Conservation (phyloP, 2,113 vertebrate genomes). For the Amphiprion ocellaris region DNA sequence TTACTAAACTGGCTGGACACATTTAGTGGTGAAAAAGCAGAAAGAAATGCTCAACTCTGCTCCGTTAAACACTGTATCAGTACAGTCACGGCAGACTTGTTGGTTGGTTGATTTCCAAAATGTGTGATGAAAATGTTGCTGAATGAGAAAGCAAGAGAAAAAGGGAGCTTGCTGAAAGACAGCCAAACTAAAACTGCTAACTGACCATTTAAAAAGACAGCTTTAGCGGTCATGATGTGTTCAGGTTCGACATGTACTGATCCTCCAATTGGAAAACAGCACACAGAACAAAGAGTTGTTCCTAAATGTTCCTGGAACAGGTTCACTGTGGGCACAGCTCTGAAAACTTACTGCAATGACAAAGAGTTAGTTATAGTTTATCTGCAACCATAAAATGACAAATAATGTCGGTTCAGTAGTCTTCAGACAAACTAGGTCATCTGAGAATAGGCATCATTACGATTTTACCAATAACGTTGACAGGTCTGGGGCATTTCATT, state of each 20-base stretch:
- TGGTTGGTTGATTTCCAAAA: neutral
- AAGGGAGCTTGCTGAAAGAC: neutral
- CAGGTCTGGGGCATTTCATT: neutral
- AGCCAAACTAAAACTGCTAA: slow-evolving; percentile 35
- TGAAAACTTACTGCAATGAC: too few species aligned
- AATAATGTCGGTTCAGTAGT: too few species aligned
- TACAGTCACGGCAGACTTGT: neutral
- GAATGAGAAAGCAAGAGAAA: slow-evolving; percentile 9
- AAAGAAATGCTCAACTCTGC: neutral
- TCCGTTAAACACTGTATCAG: neutral
- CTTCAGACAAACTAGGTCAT: neutral
- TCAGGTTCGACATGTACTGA: slow-evolving; percentile 13
- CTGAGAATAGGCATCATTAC: neutral
- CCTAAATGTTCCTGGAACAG: slow-evolving; percentile 10
- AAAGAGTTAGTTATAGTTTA: too few species aligned
- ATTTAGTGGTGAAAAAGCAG: neutral
- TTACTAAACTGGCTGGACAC: slow-evolving; percentile 2
- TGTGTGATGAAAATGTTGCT: slow-evolving; percentile 3
- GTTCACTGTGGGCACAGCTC: slow-evolving; percentile 1
- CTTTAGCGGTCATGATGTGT: slow-evolving; percentile 33
- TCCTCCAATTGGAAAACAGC: slow-evolving; percentile 1
- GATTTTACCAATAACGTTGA: neutral
- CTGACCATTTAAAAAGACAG: slow-evolving; percentile 19
- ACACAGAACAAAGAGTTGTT: neutral
- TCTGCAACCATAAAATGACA: too few species aligned